These are phyloP conservation scores for Allophyes oxyacanthae DNA, from an alignment of 2,888 invertebrate species.

Conservation along the genomic window DNA sequence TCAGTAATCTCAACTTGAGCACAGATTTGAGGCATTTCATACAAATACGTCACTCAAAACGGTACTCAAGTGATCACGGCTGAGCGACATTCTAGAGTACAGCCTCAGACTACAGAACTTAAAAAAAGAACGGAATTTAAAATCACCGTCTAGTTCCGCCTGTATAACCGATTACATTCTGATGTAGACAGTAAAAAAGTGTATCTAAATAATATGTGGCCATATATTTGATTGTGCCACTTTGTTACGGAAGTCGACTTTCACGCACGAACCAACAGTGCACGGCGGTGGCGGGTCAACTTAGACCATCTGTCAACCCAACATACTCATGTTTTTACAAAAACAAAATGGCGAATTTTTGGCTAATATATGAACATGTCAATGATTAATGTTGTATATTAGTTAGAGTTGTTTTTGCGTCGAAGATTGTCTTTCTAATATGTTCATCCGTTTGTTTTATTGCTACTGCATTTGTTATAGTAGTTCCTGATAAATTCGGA, in stretches of 20 bases:
- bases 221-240: conserved; percentile 53
- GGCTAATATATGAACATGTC: conserved; percentile 1
- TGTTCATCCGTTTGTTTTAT: no score
- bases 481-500: no score
- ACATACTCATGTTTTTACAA: conserved; percentile 32
- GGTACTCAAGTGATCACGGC: no score
- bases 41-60: no score
- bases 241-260: conserved; percentile 50
- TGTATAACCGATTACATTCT: conserved; percentile 20
- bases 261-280: conserved; percentile 43
- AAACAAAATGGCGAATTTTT: conserved; percentile 35
- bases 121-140: no score
- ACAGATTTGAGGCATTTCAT: no score
- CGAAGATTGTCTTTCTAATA: no score
- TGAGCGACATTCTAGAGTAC: no score
- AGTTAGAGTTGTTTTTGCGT: no score
- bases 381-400: not conserved
- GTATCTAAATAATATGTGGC: conserved; percentile 39
- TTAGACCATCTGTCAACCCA: conserved; percentile 28
- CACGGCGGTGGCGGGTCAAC: conserved; percentile 36
- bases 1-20: no score
- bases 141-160: conserved; percentile 18
- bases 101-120: no score
- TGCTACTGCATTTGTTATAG: no score
- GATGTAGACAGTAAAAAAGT: conserved; percentile 35